phyloP scores from a whole-genome alignment of 2,888 invertebrate genomes.

The Notocelia uddmanniana region DNA sequence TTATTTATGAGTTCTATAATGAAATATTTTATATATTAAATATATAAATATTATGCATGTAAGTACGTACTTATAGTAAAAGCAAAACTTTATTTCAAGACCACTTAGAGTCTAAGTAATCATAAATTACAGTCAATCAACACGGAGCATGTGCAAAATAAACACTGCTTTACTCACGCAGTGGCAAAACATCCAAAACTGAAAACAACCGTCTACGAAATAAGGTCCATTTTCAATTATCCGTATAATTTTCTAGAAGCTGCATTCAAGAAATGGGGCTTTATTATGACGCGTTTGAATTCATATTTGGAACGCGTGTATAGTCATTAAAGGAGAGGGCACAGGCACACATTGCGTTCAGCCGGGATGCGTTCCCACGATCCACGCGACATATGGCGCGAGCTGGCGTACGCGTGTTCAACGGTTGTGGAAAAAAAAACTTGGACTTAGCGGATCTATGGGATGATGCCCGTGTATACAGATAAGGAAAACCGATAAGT shows the following conservation, averaged over 20 bases:
- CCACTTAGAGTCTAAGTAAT: conserved; percentile 69
- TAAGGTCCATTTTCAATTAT: conserved; percentile 39
- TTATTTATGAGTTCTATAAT: no score
- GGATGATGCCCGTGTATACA: conserved; percentile 65
- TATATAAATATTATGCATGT: not conserved
- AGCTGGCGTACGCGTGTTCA: conserved; percentile 74
- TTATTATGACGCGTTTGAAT: conserved; percentile 52
- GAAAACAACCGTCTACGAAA: conserved; percentile 5
- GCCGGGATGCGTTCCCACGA: conserved; percentile 81
- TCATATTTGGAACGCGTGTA: conserved; percentile 51
- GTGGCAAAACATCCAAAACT: conserved; percentile 44
- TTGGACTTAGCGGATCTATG: conserved; percentile 81
- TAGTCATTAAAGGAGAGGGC: conserved; percentile 69
- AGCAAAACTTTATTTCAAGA: conserved; percentile 67
- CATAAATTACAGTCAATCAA: conserved; percentile 74
- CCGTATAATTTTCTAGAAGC: conserved; percentile 36
- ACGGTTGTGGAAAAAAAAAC: conserved; percentile 82
- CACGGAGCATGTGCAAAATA: conserved; percentile 70
- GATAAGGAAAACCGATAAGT: conserved; percentile 63
- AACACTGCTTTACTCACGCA: conserved; percentile 51
- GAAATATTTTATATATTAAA: no score
- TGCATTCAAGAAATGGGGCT: conserved; percentile 58
- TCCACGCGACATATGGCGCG: conserved; percentile 84
- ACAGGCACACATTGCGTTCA: conserved; percentile 76
- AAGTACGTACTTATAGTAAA: conserved; percentile 51